A percentile compares a stretch with the other conserved stretches of the same genome.
Conservation (phyloP, 2,797 vertebrate genomes). For the Eupleurogrammus muticus region DNA sequence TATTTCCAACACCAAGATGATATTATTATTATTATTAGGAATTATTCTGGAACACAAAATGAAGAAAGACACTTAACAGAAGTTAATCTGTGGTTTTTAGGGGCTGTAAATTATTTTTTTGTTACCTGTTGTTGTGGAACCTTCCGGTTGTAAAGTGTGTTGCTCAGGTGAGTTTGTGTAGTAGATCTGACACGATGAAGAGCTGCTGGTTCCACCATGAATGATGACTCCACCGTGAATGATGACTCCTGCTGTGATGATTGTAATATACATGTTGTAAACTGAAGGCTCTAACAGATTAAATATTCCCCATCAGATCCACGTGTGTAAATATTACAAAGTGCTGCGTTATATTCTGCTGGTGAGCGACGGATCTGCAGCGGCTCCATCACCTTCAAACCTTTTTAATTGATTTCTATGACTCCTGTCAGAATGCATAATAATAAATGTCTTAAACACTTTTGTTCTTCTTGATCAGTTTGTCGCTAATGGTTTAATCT, state of each 20-base stretch:
- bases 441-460: slow-evolving; percentile 72
- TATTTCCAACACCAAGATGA: slow-evolving; percentile 59
- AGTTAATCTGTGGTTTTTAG: slow-evolving; percentile 26
- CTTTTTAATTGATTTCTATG: slow-evolving; percentile 69
- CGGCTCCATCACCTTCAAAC: slow-evolving; percentile 56
- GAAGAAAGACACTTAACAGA: slow-evolving; percentile 17
- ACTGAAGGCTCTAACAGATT: slow-evolving; percentile 48
- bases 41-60: slow-evolving; percentile 27
- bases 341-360: slow-evolving; percentile 40
- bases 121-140: slow-evolving; percentile 22
- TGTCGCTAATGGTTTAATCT: neutral
- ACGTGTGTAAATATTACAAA: slow-evolving; percentile 66
- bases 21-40: slow-evolving; percentile 12
- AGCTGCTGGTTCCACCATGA: neutral
- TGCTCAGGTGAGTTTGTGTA: neutral
- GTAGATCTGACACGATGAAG: too few relatives aligned
- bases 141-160: slow-evolving; percentile 22
- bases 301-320: slow-evolving; percentile 32
- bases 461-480: slow-evolving; percentile 3
- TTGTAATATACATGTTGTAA: slow-evolving; percentile 69
- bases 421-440: slow-evolving; percentile 56
- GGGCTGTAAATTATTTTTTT: slow-evolving; percentile 40
- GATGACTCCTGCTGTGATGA: slow-evolving; percentile 33
- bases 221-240: neutral
- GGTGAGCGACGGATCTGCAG: slow-evolving; percentile 37